phyloP scores from a whole-genome alignment of 2,113 vertebrate genomes.

The Gobiocypris rarus region DNA sequence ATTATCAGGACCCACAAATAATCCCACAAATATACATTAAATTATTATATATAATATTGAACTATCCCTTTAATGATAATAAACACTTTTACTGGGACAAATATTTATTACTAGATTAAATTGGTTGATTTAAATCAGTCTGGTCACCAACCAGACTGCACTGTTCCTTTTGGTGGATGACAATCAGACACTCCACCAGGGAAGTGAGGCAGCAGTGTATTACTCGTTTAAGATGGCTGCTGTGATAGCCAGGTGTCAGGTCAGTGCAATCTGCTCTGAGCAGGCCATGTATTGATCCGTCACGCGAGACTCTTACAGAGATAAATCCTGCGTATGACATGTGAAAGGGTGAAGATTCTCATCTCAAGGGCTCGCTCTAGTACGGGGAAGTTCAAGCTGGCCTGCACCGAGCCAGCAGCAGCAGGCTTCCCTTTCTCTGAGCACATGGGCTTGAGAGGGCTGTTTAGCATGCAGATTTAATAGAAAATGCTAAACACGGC shows the following conservation, averaged over 20 bases:
- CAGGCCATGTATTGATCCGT: constrained; percentile 52
- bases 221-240: constrained; percentile 51
- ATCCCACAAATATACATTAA: too few relatives aligned
- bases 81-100: background rate
- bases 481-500: constrained; percentile 46
- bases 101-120: background rate
- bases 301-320: constrained; percentile 34
- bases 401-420: constrained; percentile 32
- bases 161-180: constrained; percentile 43
- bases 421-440: constrained; percentile 28
- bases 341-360: constrained; percentile 46
- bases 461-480: constrained; percentile 45
- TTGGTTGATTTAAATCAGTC: constrained; percentile 34
- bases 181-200: constrained; percentile 48
- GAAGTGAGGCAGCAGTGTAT: constrained; percentile 51
- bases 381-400: constrained; percentile 25
- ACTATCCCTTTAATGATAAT: background rate
- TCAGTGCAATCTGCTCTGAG: constrained; percentile 55
- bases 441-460: constrained; percentile 23
- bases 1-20: too few relatives aligned
- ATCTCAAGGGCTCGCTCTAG: constrained; percentile 12
- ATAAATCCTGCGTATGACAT: constrained; percentile 53
- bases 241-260: constrained; percentile 58
- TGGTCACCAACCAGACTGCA: background rate
- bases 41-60: too few relatives aligned